Conservation (phyloP, 2,888 invertebrate species). For the Loripinus fragilis region DNA sequence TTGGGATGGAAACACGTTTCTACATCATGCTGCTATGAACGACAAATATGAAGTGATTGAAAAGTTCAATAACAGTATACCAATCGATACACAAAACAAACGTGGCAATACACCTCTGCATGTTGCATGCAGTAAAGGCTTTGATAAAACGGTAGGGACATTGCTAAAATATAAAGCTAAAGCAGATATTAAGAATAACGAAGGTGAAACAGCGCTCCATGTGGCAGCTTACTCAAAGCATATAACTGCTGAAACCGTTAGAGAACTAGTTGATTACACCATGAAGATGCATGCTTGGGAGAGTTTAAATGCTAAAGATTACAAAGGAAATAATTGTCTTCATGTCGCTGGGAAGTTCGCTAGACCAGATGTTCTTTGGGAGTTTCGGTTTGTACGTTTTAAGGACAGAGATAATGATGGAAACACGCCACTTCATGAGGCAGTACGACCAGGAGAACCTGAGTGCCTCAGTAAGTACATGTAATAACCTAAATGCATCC, state of each 20-base stretch:
- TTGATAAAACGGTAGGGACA: slow-evolving; percentile 66
- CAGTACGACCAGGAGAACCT: slow-evolving; percentile 70
- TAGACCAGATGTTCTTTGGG: slow-evolving; percentile 75
- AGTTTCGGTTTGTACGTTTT: slow-evolving; percentile 73
- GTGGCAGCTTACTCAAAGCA: slow-evolving; percentile 69
- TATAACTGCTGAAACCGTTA: slow-evolving; percentile 69
- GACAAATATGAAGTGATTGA: slow-evolving; percentile 71
- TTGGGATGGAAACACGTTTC: slow-evolving; percentile 76
- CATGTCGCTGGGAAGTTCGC: slow-evolving; percentile 79
- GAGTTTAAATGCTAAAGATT: slow-evolving; percentile 77
- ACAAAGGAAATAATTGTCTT: slow-evolving; percentile 78
- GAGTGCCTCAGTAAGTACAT: slow-evolving; percentile 59
- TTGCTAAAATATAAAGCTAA: slow-evolving; percentile 75
- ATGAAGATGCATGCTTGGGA: slow-evolving; percentile 81
- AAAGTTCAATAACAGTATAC: slow-evolving; percentile 61
- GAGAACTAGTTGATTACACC: slow-evolving; percentile 75
- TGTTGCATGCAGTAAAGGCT: slow-evolving; percentile 77
- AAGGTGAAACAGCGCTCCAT: slow-evolving; percentile 78
- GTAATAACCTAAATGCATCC: too few species aligned
- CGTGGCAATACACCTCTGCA: slow-evolving; percentile 81
- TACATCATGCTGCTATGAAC: slow-evolving; percentile 78
- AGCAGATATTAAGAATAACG: slow-evolving; percentile 74
- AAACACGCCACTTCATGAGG: slow-evolving; percentile 73
- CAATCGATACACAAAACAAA: slow-evolving; percentile 71
- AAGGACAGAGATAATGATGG: slow-evolving; percentile 75